Conservation (phyloP, 92 coral and sea anemone species). For the Heliopora coerulea region DNA sequence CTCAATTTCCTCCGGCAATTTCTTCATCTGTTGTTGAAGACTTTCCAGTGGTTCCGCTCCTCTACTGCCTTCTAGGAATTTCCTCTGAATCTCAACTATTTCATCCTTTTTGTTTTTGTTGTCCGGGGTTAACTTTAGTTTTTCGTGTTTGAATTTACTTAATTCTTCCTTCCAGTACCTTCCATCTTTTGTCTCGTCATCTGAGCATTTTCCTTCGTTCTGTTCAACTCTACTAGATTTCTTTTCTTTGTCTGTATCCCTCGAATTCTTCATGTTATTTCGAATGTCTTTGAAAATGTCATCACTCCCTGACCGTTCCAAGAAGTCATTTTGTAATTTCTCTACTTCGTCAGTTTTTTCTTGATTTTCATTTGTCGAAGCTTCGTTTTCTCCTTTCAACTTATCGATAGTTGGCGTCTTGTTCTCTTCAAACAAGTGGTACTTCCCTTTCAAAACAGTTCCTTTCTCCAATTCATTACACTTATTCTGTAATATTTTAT, state of each 20-base stretch:
- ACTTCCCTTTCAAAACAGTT: neutral
- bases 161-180: neutral
- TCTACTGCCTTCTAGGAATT: conserved; percentile 9
- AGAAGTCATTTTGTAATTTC: conserved; percentile 53
- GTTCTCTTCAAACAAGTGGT: neutral
- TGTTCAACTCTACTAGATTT: neutral
- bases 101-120: conserved; percentile 42
- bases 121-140: conserved; percentile 48
- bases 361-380: conserved; percentile 50
- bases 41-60: conserved; percentile 56
- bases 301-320: conserved; percentile 51
- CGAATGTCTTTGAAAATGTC: conserved; percentile 59
- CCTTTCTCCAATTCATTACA: neutral
- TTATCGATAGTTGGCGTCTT: conserved; percentile 31
- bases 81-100: neutral
- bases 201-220: neutral
- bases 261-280: conserved; percentile 68
- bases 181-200: neutral
- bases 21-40: conserved; percentile 56
- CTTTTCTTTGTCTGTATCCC: conserved; percentile 57
- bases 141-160: conserved; percentile 46
- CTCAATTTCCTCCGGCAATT: conserved; percentile 21
- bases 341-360: conserved; percentile 53
- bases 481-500: neutral
- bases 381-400: conserved; percentile 56